Evolutionary conservation across 2,113 vertebrate genomes (phyloP), one percentile per base, ranked within the genome.

Genomic region (Xenopus borealis): DNA sequence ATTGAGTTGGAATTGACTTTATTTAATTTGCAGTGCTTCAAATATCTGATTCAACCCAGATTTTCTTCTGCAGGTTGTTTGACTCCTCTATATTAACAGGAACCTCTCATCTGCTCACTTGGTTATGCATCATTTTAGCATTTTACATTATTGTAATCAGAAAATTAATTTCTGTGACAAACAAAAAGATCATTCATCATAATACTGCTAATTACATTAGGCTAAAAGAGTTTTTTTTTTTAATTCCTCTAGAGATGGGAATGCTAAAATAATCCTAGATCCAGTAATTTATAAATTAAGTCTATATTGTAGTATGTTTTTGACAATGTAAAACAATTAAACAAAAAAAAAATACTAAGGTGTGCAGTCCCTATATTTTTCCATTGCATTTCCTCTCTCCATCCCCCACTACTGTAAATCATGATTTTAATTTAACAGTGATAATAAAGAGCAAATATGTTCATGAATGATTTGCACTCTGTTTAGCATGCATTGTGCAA

Each of bases 201-300:
- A 47, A 46, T 18, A 73, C 27, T 73, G 63, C 23, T 66, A 58
- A 73, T 73, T 73, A 73, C 13, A 20, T 58, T 5, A 55, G 62
- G 30, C 17, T 18, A 12, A 27, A 64, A 66, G 33, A 66, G 47
- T 16, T 20, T 65, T 47, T 20, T 65, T 47, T 55, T 65, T 58
- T 18, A 57, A 57, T 64, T 45, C 44, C 46, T 19, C 52, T 13
- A 10, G 12, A 20, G 30, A 57, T 27, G 57, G 72, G 7, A 58
- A 63, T 46, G 45, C 23, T 14, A 10, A 66, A 45, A 58, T 66
- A 73, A 66, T 66, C 63, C 13, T 1, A 66, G 63, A n/a, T 59
- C 66, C 58, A 18, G 23, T 66, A 59, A 59, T 52, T 73, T 18
- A 27, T 73, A 33, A 40, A 73, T 66, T 66, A 66, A 58, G 30